These are phyloP conservation scores for Agriopis marginaria DNA, from an alignment of 2,888 invertebrate species.

Conservation along the genomic window DNA sequence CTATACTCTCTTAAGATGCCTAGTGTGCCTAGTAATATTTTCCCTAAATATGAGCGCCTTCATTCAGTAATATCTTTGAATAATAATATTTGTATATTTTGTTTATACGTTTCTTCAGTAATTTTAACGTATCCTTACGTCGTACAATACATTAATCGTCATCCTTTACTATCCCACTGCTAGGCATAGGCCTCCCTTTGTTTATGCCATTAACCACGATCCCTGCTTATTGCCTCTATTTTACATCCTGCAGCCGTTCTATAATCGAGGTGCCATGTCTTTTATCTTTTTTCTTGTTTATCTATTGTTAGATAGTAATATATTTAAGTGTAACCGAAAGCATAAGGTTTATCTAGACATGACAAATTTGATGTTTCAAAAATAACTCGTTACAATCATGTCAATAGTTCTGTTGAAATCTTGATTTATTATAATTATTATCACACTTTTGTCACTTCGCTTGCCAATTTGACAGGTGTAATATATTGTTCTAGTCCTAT, in stretches of 20 bases:
- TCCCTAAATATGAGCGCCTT: not conserved
- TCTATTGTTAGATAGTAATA: slow-evolving; percentile 4
- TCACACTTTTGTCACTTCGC: slow-evolving; percentile 10
- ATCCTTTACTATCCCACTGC: no score
- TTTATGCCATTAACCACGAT: no score
- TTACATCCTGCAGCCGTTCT: no score
- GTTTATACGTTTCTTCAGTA: not conserved
- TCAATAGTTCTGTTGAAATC: not conserved
- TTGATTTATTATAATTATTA: slow-evolving; percentile 24
- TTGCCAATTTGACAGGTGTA: slow-evolving; percentile 1
- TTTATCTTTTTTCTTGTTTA: slow-evolving; percentile 3
- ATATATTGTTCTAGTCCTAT: not conserved
- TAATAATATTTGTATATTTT: not conserved
- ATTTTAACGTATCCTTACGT: no score
- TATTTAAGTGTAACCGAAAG: not conserved
- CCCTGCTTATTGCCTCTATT: no score
- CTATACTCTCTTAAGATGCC: not conserved
- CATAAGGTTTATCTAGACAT: slow-evolving; percentile 21
- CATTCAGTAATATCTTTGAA: not conserved
- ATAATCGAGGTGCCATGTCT: not conserved
- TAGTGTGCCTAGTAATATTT: not conserved
- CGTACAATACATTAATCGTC: no score
- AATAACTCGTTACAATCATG: slow-evolving; percentile 1
- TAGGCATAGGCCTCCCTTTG: no score
- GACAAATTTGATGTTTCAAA: slow-evolving; percentile 9